phyloP scores from a whole-genome alignment of 2,888 invertebrate species.

The Stomorhina lunata region DNA sequence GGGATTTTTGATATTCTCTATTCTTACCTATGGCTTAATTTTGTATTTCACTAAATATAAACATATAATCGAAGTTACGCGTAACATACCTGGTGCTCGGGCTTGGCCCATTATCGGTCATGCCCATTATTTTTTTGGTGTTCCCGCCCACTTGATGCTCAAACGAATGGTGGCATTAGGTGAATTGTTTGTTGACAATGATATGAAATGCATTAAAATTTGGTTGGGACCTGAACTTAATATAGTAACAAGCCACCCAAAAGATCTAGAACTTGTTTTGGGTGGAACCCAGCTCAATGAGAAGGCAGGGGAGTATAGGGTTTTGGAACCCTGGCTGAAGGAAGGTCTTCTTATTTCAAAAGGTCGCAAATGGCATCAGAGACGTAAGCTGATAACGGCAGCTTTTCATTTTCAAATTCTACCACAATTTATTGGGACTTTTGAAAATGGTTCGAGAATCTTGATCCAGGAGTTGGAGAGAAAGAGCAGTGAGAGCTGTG shows the following conservation, averaged over 20 bases:
- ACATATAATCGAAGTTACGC: constrained; percentile 70
- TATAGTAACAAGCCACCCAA: constrained; percentile 53
- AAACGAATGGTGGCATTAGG: constrained; percentile 63
- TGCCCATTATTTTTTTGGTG: constrained; percentile 80
- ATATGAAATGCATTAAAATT: constrained; percentile 65
- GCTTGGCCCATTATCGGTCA: constrained; percentile 81
- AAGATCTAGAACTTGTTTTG: constrained; percentile 68
- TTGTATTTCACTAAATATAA: constrained; percentile 71
- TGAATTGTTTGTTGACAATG: constrained; percentile 61
- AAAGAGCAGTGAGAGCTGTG: constrained; percentile 76
- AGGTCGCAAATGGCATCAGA: constrained; percentile 82
- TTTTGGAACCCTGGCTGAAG: constrained; percentile 69
- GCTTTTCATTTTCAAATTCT: constrained; percentile 89
- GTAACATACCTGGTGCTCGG: constrained; percentile 75
- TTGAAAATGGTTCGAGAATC: constrained; percentile 83
- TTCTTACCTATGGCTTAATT: constrained; percentile 62
- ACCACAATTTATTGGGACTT: constrained; percentile 85
- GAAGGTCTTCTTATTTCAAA: constrained; percentile 70
- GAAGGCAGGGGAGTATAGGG: constrained; percentile 68
- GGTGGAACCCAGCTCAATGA: constrained; percentile 59
- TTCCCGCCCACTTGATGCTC: constrained; percentile 76
- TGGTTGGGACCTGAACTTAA: constrained; percentile 68
- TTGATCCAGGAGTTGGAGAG: constrained; percentile 75
- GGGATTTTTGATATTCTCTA: neutral
- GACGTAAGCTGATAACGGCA: constrained; percentile 86